phyloP scores from a whole-genome alignment of 1,140 invertebrate genomes.

The Lordiphosa collinella region DNA sequence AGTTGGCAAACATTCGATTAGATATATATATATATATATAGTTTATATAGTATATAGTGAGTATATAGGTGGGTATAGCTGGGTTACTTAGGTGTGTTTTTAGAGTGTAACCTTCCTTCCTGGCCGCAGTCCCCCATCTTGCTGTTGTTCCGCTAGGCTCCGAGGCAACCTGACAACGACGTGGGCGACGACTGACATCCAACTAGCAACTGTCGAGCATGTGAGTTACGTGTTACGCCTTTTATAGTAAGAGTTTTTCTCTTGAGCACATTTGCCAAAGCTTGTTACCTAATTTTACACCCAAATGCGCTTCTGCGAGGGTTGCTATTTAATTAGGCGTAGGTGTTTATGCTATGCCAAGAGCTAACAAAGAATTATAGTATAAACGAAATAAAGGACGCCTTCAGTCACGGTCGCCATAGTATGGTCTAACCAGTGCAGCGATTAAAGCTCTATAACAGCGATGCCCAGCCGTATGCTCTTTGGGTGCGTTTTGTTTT shows the following conservation, averaged over 20 bases:
- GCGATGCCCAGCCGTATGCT: no score
- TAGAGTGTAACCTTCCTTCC: background rate
- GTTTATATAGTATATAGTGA: constrained; percentile 5
- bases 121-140: background rate
- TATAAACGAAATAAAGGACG: no score
- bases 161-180: background rate
- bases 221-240: constrained; percentile 15
- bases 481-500: no score
- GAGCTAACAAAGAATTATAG: no score
- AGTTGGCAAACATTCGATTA: constrained; percentile 7
- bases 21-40: constrained; percentile 3
- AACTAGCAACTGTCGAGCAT: no score
- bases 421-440: no score
- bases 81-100: background rate
- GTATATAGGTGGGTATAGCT: background rate
- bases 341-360: no score
- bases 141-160: constrained; percentile 2
- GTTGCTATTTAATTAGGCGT: no score
- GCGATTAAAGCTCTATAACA: no score
- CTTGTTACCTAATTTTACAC: constrained; percentile 56
- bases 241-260: constrained; percentile 36
- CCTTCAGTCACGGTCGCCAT: no score
- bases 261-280: constrained; percentile 39
- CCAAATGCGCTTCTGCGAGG: constrained; percentile 47
- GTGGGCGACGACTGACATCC: constrained; percentile 25